Evolutionary conservation across 2,888 invertebrate genomes (phyloP), one percentile per base, ranked within the genome.

Genomic region (Metallyticus violacea): DNA sequence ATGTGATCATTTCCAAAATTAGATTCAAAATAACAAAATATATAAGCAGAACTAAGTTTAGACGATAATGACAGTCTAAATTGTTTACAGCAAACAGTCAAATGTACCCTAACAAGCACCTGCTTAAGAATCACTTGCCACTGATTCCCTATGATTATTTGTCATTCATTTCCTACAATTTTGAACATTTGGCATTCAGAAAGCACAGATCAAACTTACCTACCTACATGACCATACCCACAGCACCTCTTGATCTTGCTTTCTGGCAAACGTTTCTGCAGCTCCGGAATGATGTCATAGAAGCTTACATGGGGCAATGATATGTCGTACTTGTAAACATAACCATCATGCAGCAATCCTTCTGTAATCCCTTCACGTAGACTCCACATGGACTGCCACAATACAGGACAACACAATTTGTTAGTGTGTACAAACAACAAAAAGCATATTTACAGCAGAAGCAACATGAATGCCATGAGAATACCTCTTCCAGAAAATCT

Each of bases 161-260:
- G n/a, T n/a, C n/a, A n/a, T n/a, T n/a, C n/a, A n/a, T n/a, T n/a
- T n/a, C n/a, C n/a, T n/a, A n/a, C n/a, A n/a, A n/a, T n/a, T n/a
- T n/a, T n/a, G n/a, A n/a, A n/a, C n/a, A n/a, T n/a, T n/a, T n/a
- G n/a, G n/a, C n/a, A n/a, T n/a, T n/a, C n/a, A n/a, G n/a, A n/a
- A n/a, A n/a, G n/a, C n/a, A n/a, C n/a, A n/a, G n/a, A n/a, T n/a
- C n/a, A n/a, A n/a, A n/a, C n/a, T n/a, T 79, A 84, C 92, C 91
- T 92, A 96, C 99, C 99, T 88, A 99, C 93, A 92, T 99, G 99
- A 2, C 99, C 99, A 91, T 98, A 99, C 15, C 98, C 99, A 89
- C 94, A 94, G 89, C 97, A 94, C 88, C 95, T 92, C 0, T 93
- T 91, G 6, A 95, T 94, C 26, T 76, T 80, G 87, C 93, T 92